Evolutionary conservation across 2,888 invertebrate species (phyloP).

Genomic region (Acrobeloides nanus): DNA sequence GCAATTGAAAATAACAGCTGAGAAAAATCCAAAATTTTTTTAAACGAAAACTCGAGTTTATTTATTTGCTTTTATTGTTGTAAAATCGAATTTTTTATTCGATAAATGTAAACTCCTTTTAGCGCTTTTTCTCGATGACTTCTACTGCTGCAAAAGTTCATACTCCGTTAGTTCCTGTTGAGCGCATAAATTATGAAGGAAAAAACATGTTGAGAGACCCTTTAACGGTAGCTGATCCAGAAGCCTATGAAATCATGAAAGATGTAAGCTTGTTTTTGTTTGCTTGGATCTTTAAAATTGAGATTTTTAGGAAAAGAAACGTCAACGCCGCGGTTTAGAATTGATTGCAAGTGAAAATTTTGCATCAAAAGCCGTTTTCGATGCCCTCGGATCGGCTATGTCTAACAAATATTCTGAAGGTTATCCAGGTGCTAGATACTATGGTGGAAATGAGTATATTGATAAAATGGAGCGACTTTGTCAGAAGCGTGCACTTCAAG

Average conservation of each 20-base stretch:
- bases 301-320: conserved; percentile 65
- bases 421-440: conserved; percentile 70
- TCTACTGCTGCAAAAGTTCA: conserved; percentile 24
- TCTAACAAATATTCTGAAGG: conserved; percentile 64
- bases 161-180: conserved; percentile 37
- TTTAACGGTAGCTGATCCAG: conserved; percentile 72
- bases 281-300: conserved; percentile 12
- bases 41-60: too few relatives aligned
- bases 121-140: conserved; percentile 21
- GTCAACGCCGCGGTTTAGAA: conserved; percentile 78
- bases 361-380: conserved; percentile 57
- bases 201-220: conserved; percentile 38
- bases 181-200: conserved; percentile 28
- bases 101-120: conserved; percentile 7
- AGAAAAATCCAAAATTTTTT: too few relatives aligned
- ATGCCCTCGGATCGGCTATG: conserved; percentile 60
- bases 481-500: conserved; percentile 72
- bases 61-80: neutral
- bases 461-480: conserved; percentile 84
- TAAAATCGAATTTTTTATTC: neutral
- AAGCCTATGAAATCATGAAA: conserved; percentile 72
- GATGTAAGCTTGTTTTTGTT: conserved; percentile 54
- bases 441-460: conserved; percentile 91
- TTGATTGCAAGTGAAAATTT: conserved; percentile 85
- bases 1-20: too few relatives aligned